Evolutionary conservation across 1,140 invertebrate species (phyloP).

Genomic region (Drosophila ironensis): DNA sequence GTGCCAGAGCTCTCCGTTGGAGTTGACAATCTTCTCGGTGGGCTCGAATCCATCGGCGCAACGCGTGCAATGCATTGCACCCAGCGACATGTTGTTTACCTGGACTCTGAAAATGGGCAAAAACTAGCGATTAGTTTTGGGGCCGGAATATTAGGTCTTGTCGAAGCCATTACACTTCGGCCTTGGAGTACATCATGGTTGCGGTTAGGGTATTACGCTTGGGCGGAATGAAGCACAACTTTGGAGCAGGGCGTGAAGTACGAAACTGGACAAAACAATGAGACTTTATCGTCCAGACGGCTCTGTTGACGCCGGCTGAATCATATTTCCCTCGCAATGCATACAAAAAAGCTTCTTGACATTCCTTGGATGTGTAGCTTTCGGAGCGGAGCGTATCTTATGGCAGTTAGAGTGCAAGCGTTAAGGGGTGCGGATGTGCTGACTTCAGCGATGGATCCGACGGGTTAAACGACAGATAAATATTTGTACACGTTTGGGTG

Average conservation of each 20-base stretch:
- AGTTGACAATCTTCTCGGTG: conserved; percentile 99
- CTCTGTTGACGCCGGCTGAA: conserved; percentile 50
- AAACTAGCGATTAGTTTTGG: neutral
- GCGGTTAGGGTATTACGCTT: neutral
- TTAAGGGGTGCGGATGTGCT: conserved; percentile 24
- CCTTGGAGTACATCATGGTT: conserved; percentile 72
- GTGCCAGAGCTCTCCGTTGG: conserved; percentile 99
- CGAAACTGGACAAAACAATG: conserved; percentile 43
- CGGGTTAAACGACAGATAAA: neutral
- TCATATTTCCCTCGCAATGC: conserved; percentile 63
- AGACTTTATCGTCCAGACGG: conserved; percentile 17
- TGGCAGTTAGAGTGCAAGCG: conserved; percentile 39
- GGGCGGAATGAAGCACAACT: conserved; percentile 16
- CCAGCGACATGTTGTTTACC: conserved; percentile 87
- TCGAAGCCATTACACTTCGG: conserved; percentile 57
- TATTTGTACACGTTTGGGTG: neutral
- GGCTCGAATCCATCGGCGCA: conserved; percentile 97
- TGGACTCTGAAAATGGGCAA: conserved; percentile 62
- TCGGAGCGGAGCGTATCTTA: neutral
- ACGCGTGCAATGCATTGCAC: conserved; percentile 95
- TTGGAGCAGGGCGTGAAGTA: conserved; percentile 14
- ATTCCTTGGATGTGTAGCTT: conserved; percentile 41
- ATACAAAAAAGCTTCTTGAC: conserved; percentile 45
- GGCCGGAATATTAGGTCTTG: neutral
- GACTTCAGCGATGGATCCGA: neutral